Conservation (phyloP, 1,140 invertebrate genomes). For the Aphelenchoides besseyi region DNA sequence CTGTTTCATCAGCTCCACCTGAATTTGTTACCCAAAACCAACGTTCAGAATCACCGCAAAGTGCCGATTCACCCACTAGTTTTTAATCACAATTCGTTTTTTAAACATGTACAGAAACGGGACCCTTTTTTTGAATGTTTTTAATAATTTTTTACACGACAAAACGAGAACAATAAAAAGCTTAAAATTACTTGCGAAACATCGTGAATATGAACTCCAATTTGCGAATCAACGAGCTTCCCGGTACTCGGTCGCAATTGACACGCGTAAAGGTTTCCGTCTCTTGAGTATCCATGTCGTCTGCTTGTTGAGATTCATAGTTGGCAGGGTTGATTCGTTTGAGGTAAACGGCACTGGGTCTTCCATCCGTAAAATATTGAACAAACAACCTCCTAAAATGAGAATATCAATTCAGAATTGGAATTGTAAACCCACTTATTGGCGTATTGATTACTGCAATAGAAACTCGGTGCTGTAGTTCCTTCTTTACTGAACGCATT, state of each 20-base stretch:
- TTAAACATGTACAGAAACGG: slow-evolving; percentile 1
- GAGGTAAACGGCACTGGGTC: slow-evolving; percentile 28
- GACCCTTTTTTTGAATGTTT: background rate
- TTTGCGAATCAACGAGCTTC: slow-evolving; percentile 41
- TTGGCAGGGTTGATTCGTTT: background rate
- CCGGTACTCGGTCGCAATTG: slow-evolving; percentile 37
- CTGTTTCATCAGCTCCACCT: background rate
- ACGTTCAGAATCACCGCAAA: background rate
- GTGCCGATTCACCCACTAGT: background rate
- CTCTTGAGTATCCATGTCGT: slow-evolving; percentile 17
- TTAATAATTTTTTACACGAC: background rate
- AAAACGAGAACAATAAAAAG: background rate
- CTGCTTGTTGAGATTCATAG: background rate
- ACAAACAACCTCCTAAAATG: slow-evolving; percentile 44
- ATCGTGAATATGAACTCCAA: slow-evolving; percentile 43
- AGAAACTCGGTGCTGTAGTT: slow-evolving; percentile 47
- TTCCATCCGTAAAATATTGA: slow-evolving; percentile 42
- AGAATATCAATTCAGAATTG: slow-evolving; percentile 21
- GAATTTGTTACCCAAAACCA: background rate
- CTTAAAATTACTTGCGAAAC: slow-evolving; percentile 26
- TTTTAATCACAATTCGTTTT: background rate
- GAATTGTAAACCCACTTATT: slow-evolving; percentile 40
- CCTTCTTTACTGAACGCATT: slow-evolving; percentile 44
- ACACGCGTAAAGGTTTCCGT: slow-evolving; percentile 32
- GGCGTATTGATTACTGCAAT: slow-evolving; percentile 40